Evolutionary conservation across 2,113 vertebrate species (phyloP).

Genomic region (Isurus oxyrinchus): DNA sequence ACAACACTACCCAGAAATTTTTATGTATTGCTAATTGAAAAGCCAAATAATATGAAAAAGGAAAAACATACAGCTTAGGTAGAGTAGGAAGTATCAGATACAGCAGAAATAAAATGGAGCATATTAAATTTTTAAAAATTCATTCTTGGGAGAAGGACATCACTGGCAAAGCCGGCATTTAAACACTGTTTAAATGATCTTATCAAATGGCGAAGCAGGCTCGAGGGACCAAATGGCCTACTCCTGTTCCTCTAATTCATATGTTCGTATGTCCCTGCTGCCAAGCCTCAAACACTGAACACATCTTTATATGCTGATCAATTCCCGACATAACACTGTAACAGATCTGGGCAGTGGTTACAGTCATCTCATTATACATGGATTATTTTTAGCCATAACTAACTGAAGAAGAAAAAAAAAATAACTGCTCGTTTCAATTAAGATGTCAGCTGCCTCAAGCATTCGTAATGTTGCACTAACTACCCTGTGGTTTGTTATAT

Average conservation of each 20-base stretch:
- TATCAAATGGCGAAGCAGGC: not conserved
- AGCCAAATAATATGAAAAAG: too few species aligned
- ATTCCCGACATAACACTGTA: not conserved
- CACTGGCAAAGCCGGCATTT: too few species aligned
- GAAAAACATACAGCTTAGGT: too few species aligned
- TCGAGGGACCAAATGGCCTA: not conserved
- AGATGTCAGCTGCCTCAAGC: not conserved
- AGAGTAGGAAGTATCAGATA: too few species aligned
- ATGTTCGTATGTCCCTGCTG: not conserved
- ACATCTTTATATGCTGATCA: not conserved
- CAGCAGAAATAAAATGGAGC: too few species aligned
- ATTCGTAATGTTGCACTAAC: not conserved
- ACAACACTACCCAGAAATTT: not conserved
- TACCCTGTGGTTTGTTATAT: not conserved
- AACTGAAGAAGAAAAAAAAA: not conserved
- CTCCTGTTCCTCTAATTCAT: not conserved
- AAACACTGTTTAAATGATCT: not conserved
- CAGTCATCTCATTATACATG: not conserved
- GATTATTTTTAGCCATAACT: conserved; percentile 2
- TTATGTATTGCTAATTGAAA: not conserved
- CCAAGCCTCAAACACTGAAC: not conserved
- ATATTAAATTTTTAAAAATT: too few species aligned
- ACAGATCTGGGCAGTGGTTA: not conserved
- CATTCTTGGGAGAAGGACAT: too few species aligned
- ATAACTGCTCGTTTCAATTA: not conserved